Base-by-base conservation (phyloP, 2,797 vertebrate species). In the Kryptopterus vitreolus region DNA sequence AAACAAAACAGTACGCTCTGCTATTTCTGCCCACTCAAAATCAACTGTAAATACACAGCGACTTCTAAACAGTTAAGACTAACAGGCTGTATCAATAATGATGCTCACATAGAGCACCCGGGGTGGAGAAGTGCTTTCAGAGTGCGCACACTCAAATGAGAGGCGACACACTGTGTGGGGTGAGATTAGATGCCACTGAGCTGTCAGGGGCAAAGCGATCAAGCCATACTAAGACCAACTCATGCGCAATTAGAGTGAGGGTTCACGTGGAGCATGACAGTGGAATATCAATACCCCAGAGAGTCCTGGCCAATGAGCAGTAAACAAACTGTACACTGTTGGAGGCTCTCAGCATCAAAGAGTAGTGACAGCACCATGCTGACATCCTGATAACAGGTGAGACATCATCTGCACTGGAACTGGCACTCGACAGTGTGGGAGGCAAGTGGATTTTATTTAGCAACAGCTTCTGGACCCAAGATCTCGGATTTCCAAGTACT, bases 301-400 rank as follows among this genome's bases (percentile, higher is more conserved):
- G 73, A 82, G 72, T 68, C 78, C 78, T 26, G 58, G 58, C 83
- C 77, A 83, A 78, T 79, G 81, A 79, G 70, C 70, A 59, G 85
- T 82, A 89, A 90, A 92, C 87, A 86, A 88, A 86, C 87, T 87
- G 87, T 80, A 84, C 88, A 83, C 89, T 89, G 90, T 90, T 91
- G 90, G 84, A 73, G 87, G 76, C 84, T 89, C 87, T 91, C 84
- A 90, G 89, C 85, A 86, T 89, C 91, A 90, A n/a, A 57, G 76
- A 48, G 68, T 43, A 26, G 59, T 65, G 83, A 73, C 68, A 75
- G 26, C 24, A 10, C 63, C 58, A 66, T 48, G 16, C 59, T 78
- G 76, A 79, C 58, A 59, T 55, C 5, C 52, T 22, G 63, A 80
- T 68, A 52, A 69, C 57, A 26, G 74, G 43, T 62, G 18, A 80